Evolutionary conservation across 2,888 invertebrate genomes (phyloP), one percentile per base, ranked within the genome.

Genomic region (Plagodis dolabraria): DNA sequence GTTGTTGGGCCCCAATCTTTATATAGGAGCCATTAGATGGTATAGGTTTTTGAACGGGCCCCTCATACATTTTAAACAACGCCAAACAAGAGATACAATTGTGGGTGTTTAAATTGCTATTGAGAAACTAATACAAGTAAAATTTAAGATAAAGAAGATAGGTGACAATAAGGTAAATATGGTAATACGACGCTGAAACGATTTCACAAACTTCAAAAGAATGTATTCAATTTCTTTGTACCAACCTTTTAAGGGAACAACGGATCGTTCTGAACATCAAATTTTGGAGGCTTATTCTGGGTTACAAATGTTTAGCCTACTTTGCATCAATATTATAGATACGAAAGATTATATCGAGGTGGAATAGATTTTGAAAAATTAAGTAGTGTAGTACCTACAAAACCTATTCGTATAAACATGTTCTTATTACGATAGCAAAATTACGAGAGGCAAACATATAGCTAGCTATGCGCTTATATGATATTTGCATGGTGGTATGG

Each of bases 211-310:
- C 59, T 58, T 63, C 67, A 65, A 72, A 70, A 70, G 75, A 77
- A 73, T 69, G 60, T 60, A 63, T 74, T 65, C 71, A 75, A 76
- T 75, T 68, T 76, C 69, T 72, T 69, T 69, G 65, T 65, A 48
- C 22, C 4, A 1, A 22, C 76, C 74, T 53, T 80, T 68, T 77
- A 76, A 58, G 74, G 77, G 60, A 74, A 77, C 72, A 74, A 77
- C 74, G 63, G 60, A 62, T 60, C 56, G 65, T 72, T 72, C 54
- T 59, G 53, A 45, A 56, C 57, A 51, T 59, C 11, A 34, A 38
- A 50, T 44, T 43, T 22, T 6, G 49, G 22, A 45, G 45, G 47
- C 57, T 45, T 66, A 64, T 67, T 67, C 63, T 66, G 62, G 45
- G 36, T 10, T 7, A 44, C 0, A n/a, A 7, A 11, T 22, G 22